phyloP scores from a whole-genome alignment of 2,797 vertebrate genomes.

The Enteromius unitaeniatus region DNA sequence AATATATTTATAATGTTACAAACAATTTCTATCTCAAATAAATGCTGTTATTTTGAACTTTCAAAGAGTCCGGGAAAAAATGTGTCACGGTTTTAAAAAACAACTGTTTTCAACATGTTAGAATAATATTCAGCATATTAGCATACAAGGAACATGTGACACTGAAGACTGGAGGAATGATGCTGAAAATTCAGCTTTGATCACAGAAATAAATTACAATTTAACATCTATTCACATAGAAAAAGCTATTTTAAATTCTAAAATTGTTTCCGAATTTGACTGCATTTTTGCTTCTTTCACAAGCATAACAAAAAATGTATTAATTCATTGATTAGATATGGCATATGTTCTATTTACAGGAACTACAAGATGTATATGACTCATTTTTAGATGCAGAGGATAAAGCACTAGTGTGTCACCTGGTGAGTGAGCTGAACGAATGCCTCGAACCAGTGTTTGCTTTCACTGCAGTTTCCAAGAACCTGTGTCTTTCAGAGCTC shows the following conservation, averaged over 20 bases:
- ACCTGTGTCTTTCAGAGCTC: background rate
- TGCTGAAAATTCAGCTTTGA: background rate
- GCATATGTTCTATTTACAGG: slow-evolving; percentile 15
- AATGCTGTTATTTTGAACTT: too few species aligned
- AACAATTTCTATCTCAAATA: background rate
- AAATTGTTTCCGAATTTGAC: background rate
- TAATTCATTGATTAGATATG: background rate
- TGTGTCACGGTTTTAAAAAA: too few species aligned
- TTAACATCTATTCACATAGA: background rate
- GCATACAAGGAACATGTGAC: background rate
- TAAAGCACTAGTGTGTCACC: slow-evolving; percentile 12
- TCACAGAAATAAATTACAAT: background rate
- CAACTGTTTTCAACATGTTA: too few species aligned
- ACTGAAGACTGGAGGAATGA: background rate
- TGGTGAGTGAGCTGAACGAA: slow-evolving; percentile 42
- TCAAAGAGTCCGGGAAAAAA: too few species aligned
- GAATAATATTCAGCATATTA: background rate
- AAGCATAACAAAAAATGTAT: background rate
- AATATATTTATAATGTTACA: background rate
- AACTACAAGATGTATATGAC: slow-evolving; percentile 25
- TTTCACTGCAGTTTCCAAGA: background rate
- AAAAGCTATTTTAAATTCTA: background rate
- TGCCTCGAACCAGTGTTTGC: background rate
- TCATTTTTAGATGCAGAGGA: slow-evolving; percentile 54
- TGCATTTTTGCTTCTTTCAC: background rate